A percentile compares a stretch with the other conserved stretches of the same genome.
These are phyloP conservation scores for Tokudaia muenninki DNA, from an alignment of 2,797 vertebrate genomes.

Conservation along the genomic window DNA sequence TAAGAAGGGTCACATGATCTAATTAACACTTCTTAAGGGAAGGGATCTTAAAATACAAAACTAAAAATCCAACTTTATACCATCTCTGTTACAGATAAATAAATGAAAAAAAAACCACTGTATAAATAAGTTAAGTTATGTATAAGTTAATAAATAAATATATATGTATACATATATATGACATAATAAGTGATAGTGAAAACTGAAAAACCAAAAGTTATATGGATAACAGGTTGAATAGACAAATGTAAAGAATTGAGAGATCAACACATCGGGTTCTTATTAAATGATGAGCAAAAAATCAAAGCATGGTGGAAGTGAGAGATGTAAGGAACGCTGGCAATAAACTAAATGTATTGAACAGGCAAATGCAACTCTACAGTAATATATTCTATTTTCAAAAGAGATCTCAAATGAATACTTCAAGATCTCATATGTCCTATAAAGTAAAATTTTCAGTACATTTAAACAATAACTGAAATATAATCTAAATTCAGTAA, in stretches of 20 bases:
- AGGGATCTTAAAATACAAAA: background rate
- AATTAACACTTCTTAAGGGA: background rate
- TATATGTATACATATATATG: background rate
- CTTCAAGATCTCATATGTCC: background rate
- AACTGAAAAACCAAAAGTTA: constrained; percentile 32
- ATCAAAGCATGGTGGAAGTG: background rate
- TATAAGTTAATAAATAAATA: too few species aligned
- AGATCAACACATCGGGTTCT: background rate
- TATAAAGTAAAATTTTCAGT: background rate
- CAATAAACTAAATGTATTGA: background rate
- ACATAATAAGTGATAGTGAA: constrained; percentile 3
- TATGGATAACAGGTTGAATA: background rate
- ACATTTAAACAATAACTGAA: background rate
- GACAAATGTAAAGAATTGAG: background rate
- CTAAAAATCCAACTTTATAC: background rate
- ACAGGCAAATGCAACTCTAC: background rate
- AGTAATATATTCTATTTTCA: constrained; percentile 12
- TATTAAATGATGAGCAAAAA: background rate
- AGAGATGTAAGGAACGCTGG: background rate
- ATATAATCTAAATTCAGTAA: background rate
- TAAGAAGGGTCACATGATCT: background rate
- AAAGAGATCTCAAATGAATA: background rate
- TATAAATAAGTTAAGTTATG: too few species aligned
- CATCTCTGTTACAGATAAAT: background rate
- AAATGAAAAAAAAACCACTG: background rate